Conservation (phyloP, 2,113 vertebrate genomes). For the Neotoma lepida region DNA sequence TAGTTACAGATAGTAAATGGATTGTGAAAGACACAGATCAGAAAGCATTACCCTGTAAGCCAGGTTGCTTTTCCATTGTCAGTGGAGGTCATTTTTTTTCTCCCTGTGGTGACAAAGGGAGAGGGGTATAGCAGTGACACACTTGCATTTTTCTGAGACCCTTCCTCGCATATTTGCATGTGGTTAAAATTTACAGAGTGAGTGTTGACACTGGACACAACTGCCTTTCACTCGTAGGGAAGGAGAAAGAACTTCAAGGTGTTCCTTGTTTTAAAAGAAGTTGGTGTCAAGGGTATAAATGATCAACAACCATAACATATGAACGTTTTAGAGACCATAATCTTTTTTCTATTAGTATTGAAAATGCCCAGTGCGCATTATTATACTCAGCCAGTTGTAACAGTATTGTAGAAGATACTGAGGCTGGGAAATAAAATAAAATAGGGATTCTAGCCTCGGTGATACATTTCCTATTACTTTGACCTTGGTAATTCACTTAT, state of each 20-base stretch:
- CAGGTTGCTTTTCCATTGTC: slow-evolving; percentile 16
- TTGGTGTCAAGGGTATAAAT: slow-evolving; percentile 20
- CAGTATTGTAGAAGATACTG: not conserved
- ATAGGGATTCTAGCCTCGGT: not conserved
- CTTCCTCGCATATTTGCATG: slow-evolving; percentile 30
- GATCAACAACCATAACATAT: slow-evolving; percentile 29
- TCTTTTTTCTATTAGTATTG: slow-evolving; percentile 27
- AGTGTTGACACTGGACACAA: not conserved
- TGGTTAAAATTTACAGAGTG: slow-evolving; percentile 56
- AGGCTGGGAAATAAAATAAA: slow-evolving; percentile 7
- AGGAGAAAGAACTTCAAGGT: slow-evolving; percentile 47
- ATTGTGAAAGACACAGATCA: not conserved
- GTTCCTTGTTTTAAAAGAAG: slow-evolving; percentile 27
- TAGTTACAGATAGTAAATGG: not conserved
- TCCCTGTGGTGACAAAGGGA: not conserved
- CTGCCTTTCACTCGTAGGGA: not conserved
- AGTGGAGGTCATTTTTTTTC: slow-evolving; percentile 37
- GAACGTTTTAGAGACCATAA: slow-evolving; percentile 39
- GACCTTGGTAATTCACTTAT: slow-evolving; percentile 31
- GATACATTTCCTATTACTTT: not conserved
- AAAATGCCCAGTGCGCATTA: slow-evolving; percentile 25
- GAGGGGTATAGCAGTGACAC: not conserved
- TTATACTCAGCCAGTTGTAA: not conserved
- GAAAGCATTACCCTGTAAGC: not conserved
- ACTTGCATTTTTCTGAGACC: slow-evolving; percentile 2